These are phyloP conservation scores for Tuta absoluta DNA, from an alignment of 2,888 invertebrate genomes.

Conservation along the genomic window DNA sequence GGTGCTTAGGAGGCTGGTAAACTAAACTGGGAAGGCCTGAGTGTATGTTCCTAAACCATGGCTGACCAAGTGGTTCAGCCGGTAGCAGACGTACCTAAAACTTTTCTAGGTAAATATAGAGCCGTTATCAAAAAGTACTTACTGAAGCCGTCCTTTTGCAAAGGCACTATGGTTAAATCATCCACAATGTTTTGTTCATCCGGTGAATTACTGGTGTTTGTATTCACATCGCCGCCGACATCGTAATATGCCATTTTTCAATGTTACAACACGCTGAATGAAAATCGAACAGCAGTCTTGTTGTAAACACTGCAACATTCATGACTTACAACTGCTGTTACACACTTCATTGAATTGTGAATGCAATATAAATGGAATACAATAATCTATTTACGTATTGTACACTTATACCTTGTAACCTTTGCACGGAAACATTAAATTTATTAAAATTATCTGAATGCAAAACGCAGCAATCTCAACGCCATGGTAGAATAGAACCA, in stretches of 20 bases:
- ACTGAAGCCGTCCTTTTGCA: constrained; percentile 95
- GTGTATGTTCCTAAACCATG: too few relatives aligned
- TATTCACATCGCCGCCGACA: constrained; percentile 56
- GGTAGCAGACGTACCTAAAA: neutral
- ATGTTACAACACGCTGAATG: constrained; percentile 46
- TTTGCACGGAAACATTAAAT: neutral
- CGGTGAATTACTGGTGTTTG: constrained; percentile 44
- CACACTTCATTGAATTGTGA: constrained; percentile 7
- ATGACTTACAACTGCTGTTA: constrained; percentile 50
- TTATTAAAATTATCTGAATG: neutral
- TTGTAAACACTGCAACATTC: constrained; percentile 65
- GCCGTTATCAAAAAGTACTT: constrained; percentile 58
- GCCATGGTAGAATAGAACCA: too few relatives aligned
- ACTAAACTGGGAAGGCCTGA: too few relatives aligned
- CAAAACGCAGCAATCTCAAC: neutral
- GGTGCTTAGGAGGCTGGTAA: too few relatives aligned
- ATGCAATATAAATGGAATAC: neutral
- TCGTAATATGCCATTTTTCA: constrained; percentile 70
- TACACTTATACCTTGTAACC: neutral
- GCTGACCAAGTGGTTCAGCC: neutral
- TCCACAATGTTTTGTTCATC: constrained; percentile 64
- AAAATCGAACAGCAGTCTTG: constrained; percentile 48
- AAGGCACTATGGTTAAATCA: constrained; percentile 92
- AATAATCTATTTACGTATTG: neutral
- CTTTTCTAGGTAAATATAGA: neutral